Conservation (phyloP, 2,797 vertebrate genomes). For the Lacerta bilineata region DNA sequence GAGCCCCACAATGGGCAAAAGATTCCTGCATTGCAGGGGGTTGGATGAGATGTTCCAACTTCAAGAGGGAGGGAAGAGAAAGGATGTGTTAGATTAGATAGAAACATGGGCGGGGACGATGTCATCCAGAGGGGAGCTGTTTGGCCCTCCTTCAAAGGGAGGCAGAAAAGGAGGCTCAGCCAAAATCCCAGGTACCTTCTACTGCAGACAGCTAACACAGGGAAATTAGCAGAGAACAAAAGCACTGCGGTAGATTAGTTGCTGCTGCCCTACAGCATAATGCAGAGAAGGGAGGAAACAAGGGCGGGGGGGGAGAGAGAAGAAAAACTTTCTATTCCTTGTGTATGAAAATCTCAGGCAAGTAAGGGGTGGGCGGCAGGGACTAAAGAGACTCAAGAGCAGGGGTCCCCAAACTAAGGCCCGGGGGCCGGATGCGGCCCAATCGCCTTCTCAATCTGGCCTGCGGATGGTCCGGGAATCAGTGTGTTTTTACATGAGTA, state of each 20-base stretch:
- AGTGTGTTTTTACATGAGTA: too few relatives aligned
- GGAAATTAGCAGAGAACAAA: slow-evolving; percentile 37
- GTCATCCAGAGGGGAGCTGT: slow-evolving; percentile 37
- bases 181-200: slow-evolving; percentile 34
- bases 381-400: not conserved
- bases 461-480: too few relatives aligned
- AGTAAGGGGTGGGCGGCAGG: not conserved
- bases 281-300: slow-evolving; percentile 31
- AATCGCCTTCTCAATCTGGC: too few relatives aligned
- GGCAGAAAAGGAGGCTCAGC: slow-evolving; percentile 27
- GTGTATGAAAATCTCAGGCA: not conserved
- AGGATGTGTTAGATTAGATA: slow-evolving; percentile 1
- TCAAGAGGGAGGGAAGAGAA: not conserved
- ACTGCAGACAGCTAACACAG: slow-evolving; percentile 12
- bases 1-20: too few relatives aligned
- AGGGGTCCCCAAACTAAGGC: not conserved
- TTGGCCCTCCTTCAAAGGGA: slow-evolving; percentile 30
- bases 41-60: not conserved
- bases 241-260: not conserved
- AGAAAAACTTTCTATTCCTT: accelerated
- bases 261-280: not conserved
- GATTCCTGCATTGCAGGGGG: too few relatives aligned
- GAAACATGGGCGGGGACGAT: accelerated
- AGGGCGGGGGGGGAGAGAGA: slow-evolving; percentile 26
- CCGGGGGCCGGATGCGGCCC: too few relatives aligned